phyloP scores from a whole-genome alignment of 1,140 invertebrate species.

The Bombus superbus region DNA sequence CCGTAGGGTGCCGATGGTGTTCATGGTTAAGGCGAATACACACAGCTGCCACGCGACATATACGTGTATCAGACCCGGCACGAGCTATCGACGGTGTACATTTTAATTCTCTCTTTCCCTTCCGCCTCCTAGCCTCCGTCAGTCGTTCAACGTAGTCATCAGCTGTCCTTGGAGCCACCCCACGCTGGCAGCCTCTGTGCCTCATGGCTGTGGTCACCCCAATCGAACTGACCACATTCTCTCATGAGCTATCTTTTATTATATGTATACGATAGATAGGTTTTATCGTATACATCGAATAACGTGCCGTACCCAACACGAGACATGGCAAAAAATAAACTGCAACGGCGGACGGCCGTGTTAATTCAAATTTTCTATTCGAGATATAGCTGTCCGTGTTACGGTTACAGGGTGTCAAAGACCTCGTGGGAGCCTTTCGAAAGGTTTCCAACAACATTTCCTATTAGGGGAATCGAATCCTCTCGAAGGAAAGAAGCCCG shows the following conservation, averaged over 20 bases:
- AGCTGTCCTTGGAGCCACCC: conserved; percentile 74
- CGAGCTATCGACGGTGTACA: conserved; percentile 73
- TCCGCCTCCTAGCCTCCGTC: conserved; percentile 19
- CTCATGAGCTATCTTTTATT: conserved; percentile 46
- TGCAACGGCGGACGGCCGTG: neutral
- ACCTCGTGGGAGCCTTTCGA: neutral
- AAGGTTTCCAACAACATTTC: neutral
- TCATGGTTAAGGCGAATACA: conserved; percentile 59
- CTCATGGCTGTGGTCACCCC: conserved; percentile 46
- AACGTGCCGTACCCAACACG: neutral
- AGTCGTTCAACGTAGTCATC: conserved; percentile 67
- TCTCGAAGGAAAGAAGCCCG: neutral
- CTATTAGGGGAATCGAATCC: neutral
- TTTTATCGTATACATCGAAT: conserved; percentile 46
- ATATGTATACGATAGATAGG: neutral
- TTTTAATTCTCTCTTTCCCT: conserved; percentile 71
- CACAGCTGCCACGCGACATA: conserved; percentile 63
- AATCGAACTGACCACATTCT: conserved; percentile 46
- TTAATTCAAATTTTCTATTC: neutral
- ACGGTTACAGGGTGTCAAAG: neutral
- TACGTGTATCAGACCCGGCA: conserved; percentile 73
- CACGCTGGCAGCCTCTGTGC: conserved; percentile 20
- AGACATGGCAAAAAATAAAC: conserved; percentile 15
- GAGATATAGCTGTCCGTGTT: too few relatives aligned
- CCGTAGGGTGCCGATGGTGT: conserved; percentile 57